Evolutionary conservation across 1,140 invertebrate genomes (phyloP).

Genomic region (Rhizoglyphus robini): DNA sequence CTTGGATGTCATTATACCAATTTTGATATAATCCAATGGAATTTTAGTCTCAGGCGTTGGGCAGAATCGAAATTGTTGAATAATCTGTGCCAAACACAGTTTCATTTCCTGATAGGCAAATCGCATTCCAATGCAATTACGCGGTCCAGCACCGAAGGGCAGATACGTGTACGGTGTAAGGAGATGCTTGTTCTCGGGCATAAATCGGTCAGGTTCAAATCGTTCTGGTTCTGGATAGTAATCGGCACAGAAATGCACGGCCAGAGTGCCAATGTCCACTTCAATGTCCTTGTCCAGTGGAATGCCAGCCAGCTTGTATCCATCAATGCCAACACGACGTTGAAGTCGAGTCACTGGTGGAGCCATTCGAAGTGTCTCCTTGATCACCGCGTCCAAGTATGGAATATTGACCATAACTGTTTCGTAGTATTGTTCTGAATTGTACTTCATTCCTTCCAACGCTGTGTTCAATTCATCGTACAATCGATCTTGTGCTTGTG

Average conservation of each 20-base stretch:
- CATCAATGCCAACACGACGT: neutral
- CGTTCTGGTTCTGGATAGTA: conserved; percentile 22
- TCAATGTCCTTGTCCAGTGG: too few species aligned
- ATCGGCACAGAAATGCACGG: conserved; percentile 24
- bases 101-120: neutral
- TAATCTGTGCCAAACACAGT: neutral
- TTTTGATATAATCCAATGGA: too few species aligned
- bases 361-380: conserved; percentile 32
- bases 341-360: conserved; percentile 26
- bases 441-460: neutral
- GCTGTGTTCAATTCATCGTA: neutral
- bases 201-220: conserved; percentile 25
- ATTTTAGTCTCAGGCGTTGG: neutral
- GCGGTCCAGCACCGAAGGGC: conserved; percentile 14
- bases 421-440: conserved; percentile 23
- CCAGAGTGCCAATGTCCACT: conserved; percentile 26
- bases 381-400: conserved; percentile 33
- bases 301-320: neutral
- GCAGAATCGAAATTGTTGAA: neutral
- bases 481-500: neutral
- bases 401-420: conserved; percentile 28
- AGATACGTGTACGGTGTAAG: neutral
- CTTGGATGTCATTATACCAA: too few species aligned
- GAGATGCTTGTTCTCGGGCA: conserved; percentile 19
- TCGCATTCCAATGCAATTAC: conserved; percentile 11